Percentiles rank a stretch among this genome's conserved stretches.
phyloP scores from a whole-genome alignment of 1,140 invertebrate species.

The Pachyrhynchus sulphureomaculatus region DNA sequence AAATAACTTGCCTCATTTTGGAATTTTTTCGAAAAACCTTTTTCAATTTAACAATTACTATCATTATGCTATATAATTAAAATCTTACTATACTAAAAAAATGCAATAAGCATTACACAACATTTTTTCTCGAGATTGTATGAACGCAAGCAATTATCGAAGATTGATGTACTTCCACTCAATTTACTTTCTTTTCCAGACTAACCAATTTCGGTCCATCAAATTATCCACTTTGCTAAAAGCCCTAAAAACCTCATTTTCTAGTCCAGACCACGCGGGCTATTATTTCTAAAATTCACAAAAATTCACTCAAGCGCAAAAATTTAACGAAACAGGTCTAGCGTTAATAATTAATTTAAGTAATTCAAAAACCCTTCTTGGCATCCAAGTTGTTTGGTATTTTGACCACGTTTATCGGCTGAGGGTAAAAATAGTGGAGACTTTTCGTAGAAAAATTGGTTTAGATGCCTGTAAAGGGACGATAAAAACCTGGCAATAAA shows the following conservation, averaged over 20 bases:
- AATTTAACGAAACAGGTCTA: slow-evolving; percentile 9
- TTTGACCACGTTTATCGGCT: background rate
- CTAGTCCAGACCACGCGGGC: slow-evolving; percentile 2
- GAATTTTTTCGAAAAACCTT: too few relatives aligned
- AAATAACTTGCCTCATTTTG: too few relatives aligned
- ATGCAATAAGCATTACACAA: too few relatives aligned
- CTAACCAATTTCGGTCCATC: background rate
- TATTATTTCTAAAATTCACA: slow-evolving; percentile 10
- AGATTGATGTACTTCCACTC: background rate
- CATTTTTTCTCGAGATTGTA: too few relatives aligned
- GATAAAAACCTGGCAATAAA: too few relatives aligned
- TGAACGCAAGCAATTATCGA: background rate
- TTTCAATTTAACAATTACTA: too few relatives aligned
- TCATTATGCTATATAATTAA: too few relatives aligned
- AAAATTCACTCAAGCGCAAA: background rate
- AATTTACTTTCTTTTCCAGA: background rate
- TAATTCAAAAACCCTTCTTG: slow-evolving; percentile 8
- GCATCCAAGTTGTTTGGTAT: slow-evolving; percentile 2
- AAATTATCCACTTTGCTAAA: slow-evolving; percentile 11
- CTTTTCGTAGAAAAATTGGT: background rate
- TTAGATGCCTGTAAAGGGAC: too few relatives aligned
- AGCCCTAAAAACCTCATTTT: slow-evolving; percentile 8
- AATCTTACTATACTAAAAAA: too few relatives aligned
- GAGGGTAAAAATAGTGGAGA: background rate
- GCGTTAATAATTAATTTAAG: slow-evolving; percentile 13